phyloP scores from a whole-genome alignment of 2,113 vertebrate genomes.

The Seriola rivoliana region DNA sequence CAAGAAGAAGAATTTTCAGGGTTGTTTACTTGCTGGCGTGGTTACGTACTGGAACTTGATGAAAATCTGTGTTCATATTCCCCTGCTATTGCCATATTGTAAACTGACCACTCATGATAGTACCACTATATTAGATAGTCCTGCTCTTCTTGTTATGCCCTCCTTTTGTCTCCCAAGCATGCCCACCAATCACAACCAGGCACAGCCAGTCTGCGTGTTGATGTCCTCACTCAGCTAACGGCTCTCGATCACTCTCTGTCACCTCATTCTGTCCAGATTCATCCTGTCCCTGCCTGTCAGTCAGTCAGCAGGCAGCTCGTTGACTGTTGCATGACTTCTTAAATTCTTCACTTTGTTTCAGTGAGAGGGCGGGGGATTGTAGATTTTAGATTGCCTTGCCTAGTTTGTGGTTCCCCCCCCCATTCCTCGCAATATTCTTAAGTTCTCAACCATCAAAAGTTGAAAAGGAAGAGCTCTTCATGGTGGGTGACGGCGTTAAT shows the following conservation, averaged over 20 bases:
- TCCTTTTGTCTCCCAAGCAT: conserved; percentile 59
- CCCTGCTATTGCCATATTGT: not conserved
- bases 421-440: conserved; percentile 33
- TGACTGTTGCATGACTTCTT: conserved; percentile 82
- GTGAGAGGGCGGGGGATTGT: conserved; percentile 3
- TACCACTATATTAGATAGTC: not conserved
- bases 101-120: not conserved
- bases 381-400: conserved; percentile 39
- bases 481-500: conserved; percentile 69
- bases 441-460: conserved; percentile 74
- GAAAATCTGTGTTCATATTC: not conserved
- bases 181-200: conserved; percentile 57
- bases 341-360: conserved; percentile 57
- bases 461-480: conserved; percentile 72
- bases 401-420: conserved; percentile 41
- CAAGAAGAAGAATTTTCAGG: not conserved
- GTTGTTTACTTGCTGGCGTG: not conserved
- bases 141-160: conserved; percentile 23
- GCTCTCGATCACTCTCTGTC: conserved; percentile 57
- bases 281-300: conserved; percentile 62
- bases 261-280: conserved; percentile 68
- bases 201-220: conserved; percentile 65
- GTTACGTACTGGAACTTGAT: not conserved
- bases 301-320: conserved; percentile 68
- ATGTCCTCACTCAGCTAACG: conserved; percentile 66